Evolutionary conservation across 2,888 invertebrate genomes (phyloP).

Genomic region (Drosophila nr. perissopoda): DNA sequence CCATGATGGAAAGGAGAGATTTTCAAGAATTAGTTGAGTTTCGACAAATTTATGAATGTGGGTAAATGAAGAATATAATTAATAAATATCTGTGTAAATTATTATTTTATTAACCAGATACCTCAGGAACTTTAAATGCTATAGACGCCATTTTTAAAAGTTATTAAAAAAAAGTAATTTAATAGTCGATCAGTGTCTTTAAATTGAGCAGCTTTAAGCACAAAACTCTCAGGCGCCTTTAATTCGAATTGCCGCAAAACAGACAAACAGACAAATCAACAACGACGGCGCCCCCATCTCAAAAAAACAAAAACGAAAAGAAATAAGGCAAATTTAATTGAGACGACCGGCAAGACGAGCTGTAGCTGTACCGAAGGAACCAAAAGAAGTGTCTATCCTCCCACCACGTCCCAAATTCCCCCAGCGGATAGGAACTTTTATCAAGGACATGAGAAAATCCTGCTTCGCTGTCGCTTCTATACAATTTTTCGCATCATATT

Average conservation of each 20-base stretch:
- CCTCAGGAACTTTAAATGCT: not conserved
- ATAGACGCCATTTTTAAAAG: not conserved
- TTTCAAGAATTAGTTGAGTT: no score
- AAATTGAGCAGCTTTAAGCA: constrained; percentile 45
- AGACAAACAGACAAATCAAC: constrained; percentile 45
- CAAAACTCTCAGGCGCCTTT: constrained; percentile 41
- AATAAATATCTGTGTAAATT: not conserved
- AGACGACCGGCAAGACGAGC: constrained; percentile 32
- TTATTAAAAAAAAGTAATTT: not conserved
- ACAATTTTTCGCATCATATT: constrained; percentile 49
- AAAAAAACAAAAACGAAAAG: not conserved
- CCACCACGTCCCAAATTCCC: not conserved
- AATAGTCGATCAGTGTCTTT: not conserved
- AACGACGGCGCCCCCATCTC: constrained; percentile 8
- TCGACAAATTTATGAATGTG: no score
- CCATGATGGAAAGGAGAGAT: no score
- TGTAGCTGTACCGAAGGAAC: constrained; percentile 4
- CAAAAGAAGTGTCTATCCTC: not conserved
- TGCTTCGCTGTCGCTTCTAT: constrained; percentile 21
- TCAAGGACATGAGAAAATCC: constrained; percentile 65
- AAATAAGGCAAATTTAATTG: constrained; percentile 72
- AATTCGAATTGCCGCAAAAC: constrained; percentile 49
- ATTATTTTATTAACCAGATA: not conserved
- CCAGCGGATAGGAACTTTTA: constrained; percentile 37
- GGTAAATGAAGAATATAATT: not conserved